Percentiles rank a stretch among this genome's conserved stretches.
These are phyloP conservation scores for Piscicola geometra DNA, from an alignment of 2,888 invertebrate genomes.

Conservation along the genomic window DNA sequence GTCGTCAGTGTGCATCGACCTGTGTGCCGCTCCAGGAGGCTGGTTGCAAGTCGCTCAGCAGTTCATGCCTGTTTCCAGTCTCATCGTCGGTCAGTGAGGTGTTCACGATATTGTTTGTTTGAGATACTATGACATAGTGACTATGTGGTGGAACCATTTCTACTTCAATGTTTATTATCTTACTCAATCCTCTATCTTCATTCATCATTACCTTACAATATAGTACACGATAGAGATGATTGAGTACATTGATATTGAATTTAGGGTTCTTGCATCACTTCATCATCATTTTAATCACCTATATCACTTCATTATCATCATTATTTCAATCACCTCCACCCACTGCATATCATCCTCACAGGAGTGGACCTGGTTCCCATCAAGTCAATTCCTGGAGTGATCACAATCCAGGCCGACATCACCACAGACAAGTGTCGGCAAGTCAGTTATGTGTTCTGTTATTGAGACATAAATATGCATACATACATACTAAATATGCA, in stretches of 20 bases:
- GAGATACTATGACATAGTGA: background rate
- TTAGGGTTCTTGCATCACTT: too few relatives aligned
- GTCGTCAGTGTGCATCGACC: constrained; percentile 89
- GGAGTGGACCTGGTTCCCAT: constrained; percentile 94
- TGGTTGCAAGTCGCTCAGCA: constrained; percentile 98
- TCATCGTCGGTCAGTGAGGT: constrained; percentile 68
- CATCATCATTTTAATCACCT: too few relatives aligned
- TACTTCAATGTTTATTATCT: too few relatives aligned
- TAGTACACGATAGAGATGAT: too few relatives aligned
- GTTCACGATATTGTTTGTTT: constrained; percentile 38
- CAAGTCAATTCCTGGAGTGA: constrained; percentile 80
- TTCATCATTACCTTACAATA: too few relatives aligned
- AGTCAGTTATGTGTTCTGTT: constrained; percentile 45
- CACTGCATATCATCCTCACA: too few relatives aligned
- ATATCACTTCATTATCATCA: too few relatives aligned
- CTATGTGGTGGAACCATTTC: background rate
- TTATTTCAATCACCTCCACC: too few relatives aligned
- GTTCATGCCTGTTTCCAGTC: constrained; percentile 92
- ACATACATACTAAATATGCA: too few relatives aligned
- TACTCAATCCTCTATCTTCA: too few relatives aligned
- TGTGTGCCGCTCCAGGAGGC: constrained; percentile 98
- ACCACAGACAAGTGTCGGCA: constrained; percentile 83
- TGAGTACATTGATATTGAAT: too few relatives aligned
- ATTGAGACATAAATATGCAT: too few relatives aligned
- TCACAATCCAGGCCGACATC: constrained; percentile 85